Evolutionary conservation across 1,140 invertebrate genomes (phyloP).

Genomic region (Drosophila punjabiensis): DNA sequence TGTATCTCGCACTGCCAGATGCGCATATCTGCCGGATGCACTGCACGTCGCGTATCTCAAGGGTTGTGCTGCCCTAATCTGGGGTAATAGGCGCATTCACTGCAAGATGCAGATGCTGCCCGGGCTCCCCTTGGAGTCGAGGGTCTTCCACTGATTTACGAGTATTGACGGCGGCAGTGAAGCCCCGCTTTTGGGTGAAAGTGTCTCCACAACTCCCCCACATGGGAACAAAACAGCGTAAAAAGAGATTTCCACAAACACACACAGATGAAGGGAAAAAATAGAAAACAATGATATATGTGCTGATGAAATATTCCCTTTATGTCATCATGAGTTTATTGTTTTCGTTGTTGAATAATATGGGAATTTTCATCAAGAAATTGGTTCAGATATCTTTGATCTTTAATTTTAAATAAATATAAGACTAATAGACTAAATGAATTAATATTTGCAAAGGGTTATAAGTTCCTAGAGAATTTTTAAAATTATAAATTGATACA

Average conservation of each 20-base stretch:
- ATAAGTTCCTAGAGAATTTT: too few relatives aligned
- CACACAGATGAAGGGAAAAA: conserved; percentile 3
- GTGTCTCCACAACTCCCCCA: conserved; percentile 27
- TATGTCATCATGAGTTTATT: conserved; percentile 8
- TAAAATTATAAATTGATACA: too few relatives aligned
- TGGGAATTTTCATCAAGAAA: background rate
- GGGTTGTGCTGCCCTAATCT: conserved; percentile 48
- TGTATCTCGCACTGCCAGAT: conserved; percentile 52
- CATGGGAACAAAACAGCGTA: conserved; percentile 13
- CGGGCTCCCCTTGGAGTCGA: conserved; percentile 20
- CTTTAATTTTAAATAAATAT: background rate
- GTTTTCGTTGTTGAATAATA: conserved; percentile 5
- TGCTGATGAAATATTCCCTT: background rate
- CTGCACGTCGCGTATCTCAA: conserved; percentile 43
- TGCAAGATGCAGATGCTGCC: conserved; percentile 17
- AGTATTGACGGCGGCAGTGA: conserved; percentile 27
- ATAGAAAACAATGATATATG: conserved; percentile 7
- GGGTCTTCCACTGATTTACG: conserved; percentile 39
- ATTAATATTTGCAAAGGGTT: too few relatives aligned
- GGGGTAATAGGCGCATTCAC: conserved; percentile 57
- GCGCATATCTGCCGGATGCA: conserved; percentile 58
- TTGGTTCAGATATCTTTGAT: background rate
- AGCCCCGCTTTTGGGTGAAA: conserved; percentile 43
- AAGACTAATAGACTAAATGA: too few relatives aligned
- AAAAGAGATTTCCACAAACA: conserved; percentile 19